These are phyloP conservation scores for Antidorcas marsupialis DNA, from an alignment of 2,113 vertebrate genomes.

Conservation along the genomic window DNA sequence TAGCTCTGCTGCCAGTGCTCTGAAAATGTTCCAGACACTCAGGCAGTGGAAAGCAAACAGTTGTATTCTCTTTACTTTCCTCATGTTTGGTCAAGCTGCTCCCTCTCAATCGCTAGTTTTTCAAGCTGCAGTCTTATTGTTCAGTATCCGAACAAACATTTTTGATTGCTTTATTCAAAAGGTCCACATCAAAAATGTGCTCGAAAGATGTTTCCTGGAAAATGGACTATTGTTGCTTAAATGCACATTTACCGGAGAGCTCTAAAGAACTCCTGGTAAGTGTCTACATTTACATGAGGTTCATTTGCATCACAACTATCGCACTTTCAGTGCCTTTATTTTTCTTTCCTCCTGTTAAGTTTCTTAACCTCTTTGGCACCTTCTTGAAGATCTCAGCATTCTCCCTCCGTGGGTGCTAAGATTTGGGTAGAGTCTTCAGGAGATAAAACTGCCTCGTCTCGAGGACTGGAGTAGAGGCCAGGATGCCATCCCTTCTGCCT, in stretches of 20 bases:
- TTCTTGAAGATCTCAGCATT: neutral
- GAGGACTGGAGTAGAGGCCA: neutral
- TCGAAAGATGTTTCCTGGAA: constrained; percentile 39
- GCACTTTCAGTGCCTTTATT: neutral
- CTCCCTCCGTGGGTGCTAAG: neutral
- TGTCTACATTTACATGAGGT: constrained; percentile 35
- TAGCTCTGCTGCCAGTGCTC: neutral
- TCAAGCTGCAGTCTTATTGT: constrained; percentile 5
- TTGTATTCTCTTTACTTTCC: neutral
- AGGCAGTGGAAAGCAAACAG: neutral
- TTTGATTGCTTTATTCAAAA: constrained; percentile 66
- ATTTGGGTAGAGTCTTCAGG: neutral
- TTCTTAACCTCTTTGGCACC: neutral
- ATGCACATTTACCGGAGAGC: constrained; percentile 47
- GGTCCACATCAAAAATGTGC: constrained; percentile 31
- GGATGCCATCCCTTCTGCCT: neutral
- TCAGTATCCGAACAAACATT: constrained; percentile 56
- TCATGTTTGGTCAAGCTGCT: constrained; percentile 35
- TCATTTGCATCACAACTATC: constrained; percentile 39
- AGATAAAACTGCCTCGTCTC: neutral
- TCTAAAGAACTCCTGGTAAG: constrained; percentile 10
- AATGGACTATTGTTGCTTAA: constrained; percentile 65
- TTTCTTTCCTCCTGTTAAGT: neutral
- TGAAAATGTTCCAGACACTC: neutral
- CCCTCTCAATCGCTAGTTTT: constrained; percentile 28